Percentiles rank a stretch among this genome's conserved stretches.
Evolutionary conservation across 2,888 invertebrate genomes (phyloP).

Genomic region (Ichneumoninae sp.): DNA sequence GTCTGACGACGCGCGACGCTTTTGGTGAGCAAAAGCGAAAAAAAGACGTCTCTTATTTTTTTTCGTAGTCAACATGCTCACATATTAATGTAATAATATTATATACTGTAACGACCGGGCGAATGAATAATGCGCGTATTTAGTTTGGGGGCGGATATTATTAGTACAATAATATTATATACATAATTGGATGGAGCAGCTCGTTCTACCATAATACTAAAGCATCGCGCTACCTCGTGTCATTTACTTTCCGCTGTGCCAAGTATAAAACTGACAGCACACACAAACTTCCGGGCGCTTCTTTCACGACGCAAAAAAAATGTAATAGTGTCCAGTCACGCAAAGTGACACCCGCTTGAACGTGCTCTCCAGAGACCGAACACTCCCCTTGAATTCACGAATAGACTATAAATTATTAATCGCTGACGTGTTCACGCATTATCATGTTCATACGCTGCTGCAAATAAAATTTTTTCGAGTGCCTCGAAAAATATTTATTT

Average conservation of each 20-base stretch:
- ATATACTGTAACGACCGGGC: too few relatives aligned
- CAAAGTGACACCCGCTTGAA: neutral
- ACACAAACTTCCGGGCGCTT: neutral
- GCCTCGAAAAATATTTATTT: neutral
- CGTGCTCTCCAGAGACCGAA: neutral
- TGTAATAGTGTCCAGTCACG: neutral
- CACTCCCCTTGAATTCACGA: neutral
- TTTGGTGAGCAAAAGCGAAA: slow-evolving; percentile 76
- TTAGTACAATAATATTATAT: too few relatives aligned
- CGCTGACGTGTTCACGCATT: neutral
- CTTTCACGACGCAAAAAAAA: neutral
- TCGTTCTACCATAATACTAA: neutral
- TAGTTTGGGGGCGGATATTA: too few relatives aligned
- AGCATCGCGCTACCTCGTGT: neutral
- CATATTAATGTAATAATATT: too few relatives aligned
- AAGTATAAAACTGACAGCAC: neutral
- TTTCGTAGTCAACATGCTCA: neutral
- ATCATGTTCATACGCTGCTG: neutral
- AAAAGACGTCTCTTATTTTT: slow-evolving; percentile 13
- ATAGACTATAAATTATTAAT: neutral
- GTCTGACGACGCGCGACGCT: slow-evolving; percentile 78
- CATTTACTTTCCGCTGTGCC: neutral
- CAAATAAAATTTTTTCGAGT: neutral
- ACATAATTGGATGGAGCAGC: neutral
- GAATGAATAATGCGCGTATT: too few relatives aligned